A percentile compares a stretch with the other conserved stretches of the same genome.
phyloP scores from a whole-genome alignment of 2,113 vertebrate species.

The Nibea albiflora region DNA sequence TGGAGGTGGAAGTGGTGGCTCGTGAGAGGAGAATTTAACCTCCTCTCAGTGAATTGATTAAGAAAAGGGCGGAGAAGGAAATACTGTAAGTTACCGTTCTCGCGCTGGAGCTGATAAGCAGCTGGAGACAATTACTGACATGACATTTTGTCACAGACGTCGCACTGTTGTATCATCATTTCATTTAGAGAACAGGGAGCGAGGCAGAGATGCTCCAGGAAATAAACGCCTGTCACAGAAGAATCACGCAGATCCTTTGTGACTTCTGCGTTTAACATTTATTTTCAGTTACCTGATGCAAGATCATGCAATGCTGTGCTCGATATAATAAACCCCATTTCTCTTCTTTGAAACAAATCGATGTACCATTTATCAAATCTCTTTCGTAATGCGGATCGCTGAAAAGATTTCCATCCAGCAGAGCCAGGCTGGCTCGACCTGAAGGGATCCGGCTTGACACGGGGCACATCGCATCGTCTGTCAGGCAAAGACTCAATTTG shows the following conservation, averaged over 20 bases:
- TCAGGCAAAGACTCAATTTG: constrained; percentile 26
- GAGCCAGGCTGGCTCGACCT: neutral
- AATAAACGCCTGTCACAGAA: constrained; percentile 31
- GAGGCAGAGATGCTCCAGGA: constrained; percentile 36
- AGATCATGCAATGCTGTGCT: constrained; percentile 51
- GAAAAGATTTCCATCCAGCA: neutral
- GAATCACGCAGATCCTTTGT: constrained; percentile 42
- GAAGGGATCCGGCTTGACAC: constrained; percentile 11
- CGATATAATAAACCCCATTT: constrained; percentile 47
- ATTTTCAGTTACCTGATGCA: constrained; percentile 63
- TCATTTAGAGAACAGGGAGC: constrained; percentile 16
- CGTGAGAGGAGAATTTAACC: constrained; percentile 66
- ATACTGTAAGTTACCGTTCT: constrained; percentile 40
- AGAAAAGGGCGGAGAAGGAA: constrained; percentile 39
- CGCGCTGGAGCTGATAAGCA: constrained; percentile 36
- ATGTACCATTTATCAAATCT: constrained; percentile 33
- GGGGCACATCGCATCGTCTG: constrained; percentile 4
- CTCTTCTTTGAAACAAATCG: constrained; percentile 33
- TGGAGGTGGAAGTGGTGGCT: constrained; percentile 58
- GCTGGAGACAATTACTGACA: constrained; percentile 42
- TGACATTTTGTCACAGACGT: constrained; percentile 59
- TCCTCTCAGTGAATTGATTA: constrained; percentile 68
- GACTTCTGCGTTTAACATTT: constrained; percentile 48
- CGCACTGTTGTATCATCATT: constrained; percentile 21
- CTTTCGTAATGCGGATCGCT: constrained; percentile 9